phyloP scores from a whole-genome alignment of 2,888 invertebrate species.

The Drosophila fulvimacula region DNA sequence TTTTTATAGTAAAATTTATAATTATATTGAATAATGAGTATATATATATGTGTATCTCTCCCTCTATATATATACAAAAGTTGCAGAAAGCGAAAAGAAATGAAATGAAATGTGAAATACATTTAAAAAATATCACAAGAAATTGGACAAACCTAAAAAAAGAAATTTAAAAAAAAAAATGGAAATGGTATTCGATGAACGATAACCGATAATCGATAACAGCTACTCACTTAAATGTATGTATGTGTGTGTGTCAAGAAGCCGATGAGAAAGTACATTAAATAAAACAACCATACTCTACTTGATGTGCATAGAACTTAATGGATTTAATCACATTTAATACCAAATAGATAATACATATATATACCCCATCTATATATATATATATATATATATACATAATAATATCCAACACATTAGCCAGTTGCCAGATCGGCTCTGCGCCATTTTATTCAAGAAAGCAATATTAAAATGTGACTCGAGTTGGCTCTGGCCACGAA shows the following conservation, averaged over 20 bases:
- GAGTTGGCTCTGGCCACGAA: slow-evolving; percentile 48
- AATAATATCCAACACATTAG: slow-evolving; percentile 51
- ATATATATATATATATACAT: slow-evolving; percentile 12
- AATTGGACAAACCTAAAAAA: slow-evolving; percentile 31
- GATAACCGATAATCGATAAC: slow-evolving; percentile 22
- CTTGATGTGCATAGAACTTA: slow-evolving; percentile 37
- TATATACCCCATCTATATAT: slow-evolving; percentile 15
- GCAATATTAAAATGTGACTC: slow-evolving; percentile 71
- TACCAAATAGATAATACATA: slow-evolving; percentile 16
- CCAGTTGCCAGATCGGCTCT: slow-evolving; percentile 44
- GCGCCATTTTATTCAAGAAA: slow-evolving; percentile 66
- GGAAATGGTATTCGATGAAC: slow-evolving; percentile 16
- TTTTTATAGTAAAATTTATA: slow-evolving; percentile 78
- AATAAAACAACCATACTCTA: slow-evolving; percentile 29
- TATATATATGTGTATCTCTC: slow-evolving; percentile 22
- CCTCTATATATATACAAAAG: slow-evolving; percentile 32
- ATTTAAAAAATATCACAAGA: slow-evolving; percentile 68
- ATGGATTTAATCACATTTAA: slow-evolving; percentile 39
- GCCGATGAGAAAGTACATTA: slow-evolving; percentile 4
- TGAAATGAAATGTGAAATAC: slow-evolving; percentile 66
- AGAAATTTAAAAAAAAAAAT: neutral
- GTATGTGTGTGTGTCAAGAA: slow-evolving; percentile 38
- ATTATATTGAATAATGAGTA: slow-evolving; percentile 56
- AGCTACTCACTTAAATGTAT: slow-evolving; percentile 26
- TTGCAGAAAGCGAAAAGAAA: slow-evolving; percentile 25